Percentiles rank a stretch among this genome's conserved stretches.
phyloP scores from a whole-genome alignment of 2,888 invertebrate species.

The Trichopoda pennipes region DNA sequence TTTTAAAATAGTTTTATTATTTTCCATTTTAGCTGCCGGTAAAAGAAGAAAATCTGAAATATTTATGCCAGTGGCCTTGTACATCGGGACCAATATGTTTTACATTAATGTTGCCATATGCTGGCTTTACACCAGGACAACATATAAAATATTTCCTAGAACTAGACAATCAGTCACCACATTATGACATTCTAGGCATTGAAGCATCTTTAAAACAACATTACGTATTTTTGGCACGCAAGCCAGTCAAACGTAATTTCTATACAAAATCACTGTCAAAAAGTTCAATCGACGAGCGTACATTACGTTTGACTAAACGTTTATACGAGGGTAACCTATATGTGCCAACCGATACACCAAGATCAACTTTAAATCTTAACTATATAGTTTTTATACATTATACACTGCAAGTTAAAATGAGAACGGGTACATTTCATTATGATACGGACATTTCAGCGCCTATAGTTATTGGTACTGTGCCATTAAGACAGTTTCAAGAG shows the following conservation, averaged over 20 bases:
- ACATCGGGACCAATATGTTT: slow-evolving; percentile 76
- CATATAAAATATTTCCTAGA: slow-evolving; percentile 85
- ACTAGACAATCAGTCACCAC: slow-evolving; percentile 84
- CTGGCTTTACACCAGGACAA: slow-evolving; percentile 88
- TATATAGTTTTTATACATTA: slow-evolving; percentile 78
- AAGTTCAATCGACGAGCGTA: slow-evolving; percentile 73
- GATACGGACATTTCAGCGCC: slow-evolving; percentile 76
- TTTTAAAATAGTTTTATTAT: no score
- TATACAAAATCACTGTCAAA: slow-evolving; percentile 75
- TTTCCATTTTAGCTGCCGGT: slow-evolving; percentile 72
- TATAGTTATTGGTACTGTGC: slow-evolving; percentile 75
- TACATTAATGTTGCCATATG: slow-evolving; percentile 83
- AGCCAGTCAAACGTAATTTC: slow-evolving; percentile 77
- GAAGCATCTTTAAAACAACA: slow-evolving; percentile 77
- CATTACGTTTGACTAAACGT: slow-evolving; percentile 75
- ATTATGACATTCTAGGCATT: slow-evolving; percentile 75
- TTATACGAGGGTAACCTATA: slow-evolving; percentile 83
- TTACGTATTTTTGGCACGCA: slow-evolving; percentile 76
- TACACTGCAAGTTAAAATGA: slow-evolving; percentile 75
- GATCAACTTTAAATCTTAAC: slow-evolving; percentile 83
- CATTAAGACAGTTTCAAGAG: slow-evolving; percentile 71
- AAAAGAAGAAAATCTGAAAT: slow-evolving; percentile 76
- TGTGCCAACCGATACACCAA: slow-evolving; percentile 85
- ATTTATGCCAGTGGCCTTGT: slow-evolving; percentile 77
- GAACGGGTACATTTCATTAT: slow-evolving; percentile 76